phyloP scores from a whole-genome alignment of 2,888 invertebrate species.

The Hesperia comma region DNA sequence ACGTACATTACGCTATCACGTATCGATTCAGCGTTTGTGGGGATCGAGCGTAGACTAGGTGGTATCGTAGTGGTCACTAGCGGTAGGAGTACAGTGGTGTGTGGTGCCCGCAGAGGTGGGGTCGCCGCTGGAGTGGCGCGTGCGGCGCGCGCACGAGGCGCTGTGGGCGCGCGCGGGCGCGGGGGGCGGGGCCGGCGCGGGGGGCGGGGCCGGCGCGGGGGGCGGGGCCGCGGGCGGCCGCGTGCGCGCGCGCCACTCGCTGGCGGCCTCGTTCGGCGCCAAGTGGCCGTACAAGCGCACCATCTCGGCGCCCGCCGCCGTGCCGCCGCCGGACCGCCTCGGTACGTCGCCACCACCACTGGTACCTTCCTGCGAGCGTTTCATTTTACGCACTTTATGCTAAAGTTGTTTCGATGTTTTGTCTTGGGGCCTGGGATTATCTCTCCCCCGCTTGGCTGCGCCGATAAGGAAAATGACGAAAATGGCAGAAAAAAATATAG shows the following conservation, averaged over 20 bases:
- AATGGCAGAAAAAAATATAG: no score
- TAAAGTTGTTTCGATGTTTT: no score
- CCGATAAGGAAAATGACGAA: no score
- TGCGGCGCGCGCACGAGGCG: conserved; percentile 95
- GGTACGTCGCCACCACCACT: conserved; percentile 41
- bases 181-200: conserved; percentile 92
- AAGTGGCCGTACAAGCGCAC: conserved; percentile 98
- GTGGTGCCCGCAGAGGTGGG: conserved; percentile 92
- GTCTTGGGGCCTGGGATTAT: no score
- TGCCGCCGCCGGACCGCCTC: conserved; percentile 89
- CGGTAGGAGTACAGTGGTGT: conserved; percentile 2
- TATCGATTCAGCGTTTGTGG: no score
- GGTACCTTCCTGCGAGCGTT: no score
- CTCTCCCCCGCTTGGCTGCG: no score
- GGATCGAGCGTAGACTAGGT: no score
- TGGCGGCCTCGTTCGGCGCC: conserved; percentile 94
- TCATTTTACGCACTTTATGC: no score
- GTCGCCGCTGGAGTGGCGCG: conserved; percentile 93
- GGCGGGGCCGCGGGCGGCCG: neutral
- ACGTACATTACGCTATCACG: no score
- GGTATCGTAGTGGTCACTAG: no score
- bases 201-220: conserved; percentile 80
- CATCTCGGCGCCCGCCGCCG: conserved; percentile 95
- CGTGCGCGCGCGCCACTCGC: conserved; percentile 79
- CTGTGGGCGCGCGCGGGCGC: conserved; percentile 90